Base-by-base conservation (phyloP, 1,140 invertebrate genomes). In the Medauroidea extradentata region DNA sequence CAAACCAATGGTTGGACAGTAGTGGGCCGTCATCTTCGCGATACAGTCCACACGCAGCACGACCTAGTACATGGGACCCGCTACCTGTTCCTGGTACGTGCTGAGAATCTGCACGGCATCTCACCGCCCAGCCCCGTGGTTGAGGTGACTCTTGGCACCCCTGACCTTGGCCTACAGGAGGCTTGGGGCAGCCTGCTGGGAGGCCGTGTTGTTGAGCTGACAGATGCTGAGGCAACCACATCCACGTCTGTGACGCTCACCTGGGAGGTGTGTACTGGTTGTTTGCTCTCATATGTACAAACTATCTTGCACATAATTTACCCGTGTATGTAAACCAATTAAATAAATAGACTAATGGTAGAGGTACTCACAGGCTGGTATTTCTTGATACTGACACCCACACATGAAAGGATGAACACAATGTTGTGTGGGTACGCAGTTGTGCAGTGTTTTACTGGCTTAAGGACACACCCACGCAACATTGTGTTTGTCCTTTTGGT, bases 81-180 rank as follows among this genome's bases (percentile, higher is more conserved):
- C 9, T 96, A 96, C 73, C 81, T 93, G 38, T 96, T 97, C 68
- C 76, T 94, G 14, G 86, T 97, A 8, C 80, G 94, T 55, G 91
- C 93, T 0, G 89, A 93, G 74, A 97, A 96, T 70, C 83, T 84
- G 16, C 87, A 94, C 68, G 94, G 94, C 14, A 73, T 88, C 19
- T 88, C 86, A 2, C 75, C 85, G 19, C 86, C 85, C 3, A 87
- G 86, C 63, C 79, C 82, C 27, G 70, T 87, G 42, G 87, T 87
- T 25, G 79, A 83, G 61, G 75, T 79, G n/a, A 89, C 86, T 1
- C 78, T 83, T 14, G 81, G 80, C 14, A 71, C 78, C 64, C 85
- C 88, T 1, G 85, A 90, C 65, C 87, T 87, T 61, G 89, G 92
- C 77, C 75, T 92, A 56, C 86, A 90, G 69, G 85, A 91, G 66